Conservation (phyloP, 2,113 vertebrate genomes). For the Tragelaphus scriptus region DNA sequence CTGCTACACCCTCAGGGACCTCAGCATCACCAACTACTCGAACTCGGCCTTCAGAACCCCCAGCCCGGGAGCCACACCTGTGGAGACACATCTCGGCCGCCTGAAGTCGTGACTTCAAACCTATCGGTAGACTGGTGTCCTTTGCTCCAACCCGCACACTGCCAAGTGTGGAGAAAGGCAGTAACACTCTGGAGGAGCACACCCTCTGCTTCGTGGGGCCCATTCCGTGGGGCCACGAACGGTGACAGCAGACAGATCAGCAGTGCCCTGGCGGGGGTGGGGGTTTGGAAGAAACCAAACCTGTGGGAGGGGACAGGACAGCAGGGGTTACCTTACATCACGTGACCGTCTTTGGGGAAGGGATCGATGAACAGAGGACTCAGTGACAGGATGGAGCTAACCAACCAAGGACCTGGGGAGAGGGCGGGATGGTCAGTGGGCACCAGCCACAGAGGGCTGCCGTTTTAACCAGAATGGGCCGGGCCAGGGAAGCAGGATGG, state of each 20-base stretch:
- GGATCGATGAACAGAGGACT: background rate
- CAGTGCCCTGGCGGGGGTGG: fast-evolving
- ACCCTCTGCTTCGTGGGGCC: fast-evolving
- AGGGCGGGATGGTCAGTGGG: background rate
- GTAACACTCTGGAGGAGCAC: fast-evolving
- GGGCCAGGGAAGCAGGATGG: background rate
- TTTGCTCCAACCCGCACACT: fast-evolving
- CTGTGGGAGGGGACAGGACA: fast-evolving
- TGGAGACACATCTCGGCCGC: too few species aligned
- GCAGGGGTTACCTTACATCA: fast-evolving
- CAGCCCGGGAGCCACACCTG: fast-evolving
- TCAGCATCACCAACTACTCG: fast-evolving
- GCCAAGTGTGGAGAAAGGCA: fast-evolving
- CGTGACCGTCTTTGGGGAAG: fast-evolving
- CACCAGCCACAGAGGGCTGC: background rate
- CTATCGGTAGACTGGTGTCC: fast-evolving
- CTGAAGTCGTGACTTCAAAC: background rate
- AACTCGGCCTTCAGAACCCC: background rate
- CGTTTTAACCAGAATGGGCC: fast-evolving
- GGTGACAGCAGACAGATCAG: fast-evolving
- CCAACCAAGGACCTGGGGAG: background rate
- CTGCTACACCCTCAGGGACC: background rate
- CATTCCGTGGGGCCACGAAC: fast-evolving
- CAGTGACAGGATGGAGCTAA: fast-evolving
- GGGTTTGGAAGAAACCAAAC: background rate